A percentile compares a stretch with the other conserved stretches of the same genome.
Conservation (phyloP, 1,140 invertebrate genomes). For the Brevipalpus yothersi region DNA sequence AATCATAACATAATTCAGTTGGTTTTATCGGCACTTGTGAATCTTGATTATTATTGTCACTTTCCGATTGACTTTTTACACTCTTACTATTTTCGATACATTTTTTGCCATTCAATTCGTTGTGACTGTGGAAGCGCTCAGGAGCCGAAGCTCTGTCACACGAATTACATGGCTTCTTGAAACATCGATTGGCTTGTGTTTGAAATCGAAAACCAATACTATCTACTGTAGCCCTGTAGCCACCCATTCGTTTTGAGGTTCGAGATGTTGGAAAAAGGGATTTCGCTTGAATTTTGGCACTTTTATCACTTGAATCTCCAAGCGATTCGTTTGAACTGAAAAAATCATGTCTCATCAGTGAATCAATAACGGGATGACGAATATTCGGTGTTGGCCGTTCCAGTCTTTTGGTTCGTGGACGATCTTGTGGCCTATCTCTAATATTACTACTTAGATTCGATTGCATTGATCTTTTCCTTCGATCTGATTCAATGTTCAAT, state of each 20-base stretch:
- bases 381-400: conserved; percentile 11
- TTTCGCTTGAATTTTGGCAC: too few species aligned
- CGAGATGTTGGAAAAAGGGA: background rate
- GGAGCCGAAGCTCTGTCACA: conserved; percentile 29
- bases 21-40: background rate
- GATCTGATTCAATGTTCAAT: background rate
- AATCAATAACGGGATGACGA: conserved; percentile 10
- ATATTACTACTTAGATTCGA: background rate
- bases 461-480: background rate
- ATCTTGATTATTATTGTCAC: too few species aligned
- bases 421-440: background rate
- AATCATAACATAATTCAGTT: background rate
- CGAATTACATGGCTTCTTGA: conserved; percentile 28
- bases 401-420: conserved; percentile 11
- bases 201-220: too few species aligned
- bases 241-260: conserved; percentile 6
- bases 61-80: too few species aligned
- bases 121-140: conserved; percentile 32
- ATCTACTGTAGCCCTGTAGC: background rate
- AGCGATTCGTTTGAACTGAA: background rate
- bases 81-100: too few species aligned
- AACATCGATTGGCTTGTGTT: too few species aligned
- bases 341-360: background rate
- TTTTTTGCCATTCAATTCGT: background rate
- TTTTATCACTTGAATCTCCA: too few species aligned